A percentile compares a stretch with the other conserved stretches of the same genome.
Evolutionary conservation across 1,140 invertebrate genomes (phyloP).

Genomic region (Stratiolaelaps scimitus): DNA sequence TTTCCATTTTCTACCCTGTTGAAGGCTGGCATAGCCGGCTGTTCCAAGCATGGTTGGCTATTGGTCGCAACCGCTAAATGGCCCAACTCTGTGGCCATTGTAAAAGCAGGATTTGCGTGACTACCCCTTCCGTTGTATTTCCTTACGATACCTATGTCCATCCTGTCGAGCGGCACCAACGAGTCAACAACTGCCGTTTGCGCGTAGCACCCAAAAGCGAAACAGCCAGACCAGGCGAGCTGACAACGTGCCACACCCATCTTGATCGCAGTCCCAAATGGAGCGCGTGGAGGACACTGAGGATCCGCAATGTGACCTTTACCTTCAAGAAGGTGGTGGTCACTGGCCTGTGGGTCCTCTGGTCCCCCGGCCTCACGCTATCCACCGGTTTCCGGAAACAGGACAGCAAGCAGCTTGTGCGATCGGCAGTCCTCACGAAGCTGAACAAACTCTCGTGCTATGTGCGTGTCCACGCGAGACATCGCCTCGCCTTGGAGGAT

Average conservation of each 20-base stretch:
- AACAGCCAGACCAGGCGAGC: conserved; percentile 5
- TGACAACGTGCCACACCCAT: background rate
- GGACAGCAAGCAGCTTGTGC: conserved; percentile 17
- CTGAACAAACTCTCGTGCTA: conserved; percentile 1
- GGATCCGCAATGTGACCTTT: too few relatives aligned
- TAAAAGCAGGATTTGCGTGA: too few relatives aligned
- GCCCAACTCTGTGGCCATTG: too few relatives aligned
- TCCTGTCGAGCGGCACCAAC: conserved; percentile 10
- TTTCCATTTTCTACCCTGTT: too few relatives aligned
- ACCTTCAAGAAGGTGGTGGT: background rate
- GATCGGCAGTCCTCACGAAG: conserved; percentile 17
- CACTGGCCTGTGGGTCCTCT: background rate
- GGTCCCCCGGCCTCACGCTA: background rate
- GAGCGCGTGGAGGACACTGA: too few relatives aligned
- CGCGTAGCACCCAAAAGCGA: background rate
- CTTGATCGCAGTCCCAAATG: background rate
- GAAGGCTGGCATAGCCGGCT: too few relatives aligned
- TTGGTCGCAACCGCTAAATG: too few relatives aligned
- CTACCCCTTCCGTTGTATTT: too few relatives aligned
- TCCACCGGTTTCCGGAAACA: conserved; percentile 7
- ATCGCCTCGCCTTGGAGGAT: background rate
- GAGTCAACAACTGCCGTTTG: conserved; percentile 6
- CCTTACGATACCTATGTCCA: too few relatives aligned
- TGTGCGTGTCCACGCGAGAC: background rate
- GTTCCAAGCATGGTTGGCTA: too few relatives aligned